These are phyloP conservation scores for Tringa solitaria DNA, from an alignment of 2,113 vertebrate species.

Conservation along the genomic window DNA sequence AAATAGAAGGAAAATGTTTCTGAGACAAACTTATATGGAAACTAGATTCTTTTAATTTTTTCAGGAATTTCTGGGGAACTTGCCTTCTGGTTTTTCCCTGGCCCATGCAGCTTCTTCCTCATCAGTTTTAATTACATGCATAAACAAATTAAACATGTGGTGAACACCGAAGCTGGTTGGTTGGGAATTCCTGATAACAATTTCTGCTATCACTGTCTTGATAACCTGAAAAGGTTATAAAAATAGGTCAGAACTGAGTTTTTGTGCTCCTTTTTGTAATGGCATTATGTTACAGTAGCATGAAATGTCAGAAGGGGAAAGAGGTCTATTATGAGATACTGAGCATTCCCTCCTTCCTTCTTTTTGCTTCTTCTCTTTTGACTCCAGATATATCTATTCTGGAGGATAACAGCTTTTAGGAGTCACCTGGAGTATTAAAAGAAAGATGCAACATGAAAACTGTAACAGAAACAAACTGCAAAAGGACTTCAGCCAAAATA, in stretches of 20 bases:
- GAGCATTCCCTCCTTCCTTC: neutral
- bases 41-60: neutral
- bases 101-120: neutral
- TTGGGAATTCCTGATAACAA: neutral
- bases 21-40: neutral
- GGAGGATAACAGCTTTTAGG: neutral
- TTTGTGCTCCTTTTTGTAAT: neutral
- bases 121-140: neutral
- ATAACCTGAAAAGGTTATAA: neutral
- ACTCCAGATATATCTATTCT: neutral
- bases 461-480: neutral
- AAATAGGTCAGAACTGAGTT: neutral
- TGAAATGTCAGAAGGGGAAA: neutral
- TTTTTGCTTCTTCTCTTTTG: neutral
- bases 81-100: neutral
- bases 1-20: neutral
- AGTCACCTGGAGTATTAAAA: neutral
- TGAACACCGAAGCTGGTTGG: neutral
- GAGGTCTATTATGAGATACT: neutral
- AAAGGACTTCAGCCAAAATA: neutral
- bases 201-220: neutral
- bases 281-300: neutral
- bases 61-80: neutral
- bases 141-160: accelerated
- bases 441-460: neutral